These are phyloP conservation scores for Corythaeola cristata DNA, from an alignment of 2,113 vertebrate species.

Conservation along the genomic window DNA sequence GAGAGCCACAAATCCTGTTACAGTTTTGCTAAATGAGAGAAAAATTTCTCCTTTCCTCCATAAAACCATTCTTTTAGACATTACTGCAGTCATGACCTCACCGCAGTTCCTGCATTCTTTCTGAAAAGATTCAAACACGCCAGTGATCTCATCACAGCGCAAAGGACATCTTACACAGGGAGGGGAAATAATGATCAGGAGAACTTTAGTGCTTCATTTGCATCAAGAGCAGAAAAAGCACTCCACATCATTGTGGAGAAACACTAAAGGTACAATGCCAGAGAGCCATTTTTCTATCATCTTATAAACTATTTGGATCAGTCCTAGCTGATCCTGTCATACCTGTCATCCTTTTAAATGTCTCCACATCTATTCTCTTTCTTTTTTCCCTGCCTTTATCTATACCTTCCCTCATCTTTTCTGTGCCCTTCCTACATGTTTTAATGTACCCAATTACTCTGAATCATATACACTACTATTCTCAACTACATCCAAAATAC, in stretches of 20 bases:
- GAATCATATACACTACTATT: neutral
- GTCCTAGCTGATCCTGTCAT: neutral
- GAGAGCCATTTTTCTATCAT: neutral
- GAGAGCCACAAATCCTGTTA: neutral
- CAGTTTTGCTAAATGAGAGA: neutral
- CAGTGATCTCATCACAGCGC: constrained; percentile 17
- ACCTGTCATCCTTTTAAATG: neutral
- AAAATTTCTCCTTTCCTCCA: neutral
- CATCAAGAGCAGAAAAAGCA: neutral
- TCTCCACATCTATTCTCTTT: neutral
- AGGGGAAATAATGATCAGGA: neutral
- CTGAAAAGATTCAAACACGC: constrained; percentile 42
- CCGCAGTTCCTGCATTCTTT: neutral
- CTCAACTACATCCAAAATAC: neutral
- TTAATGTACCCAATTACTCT: neutral
- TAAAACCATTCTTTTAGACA: constrained; percentile 10
- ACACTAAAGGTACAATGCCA: neutral
- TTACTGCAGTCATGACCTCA: constrained; percentile 48
- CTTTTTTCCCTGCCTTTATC: neutral
- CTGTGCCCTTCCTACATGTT: neutral
- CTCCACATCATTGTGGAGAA: neutral
- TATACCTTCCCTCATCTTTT: neutral
- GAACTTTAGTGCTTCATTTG: neutral
- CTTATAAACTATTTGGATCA: neutral
- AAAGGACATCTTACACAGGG: neutral